Evolutionary conservation across 2,797 vertebrate species (phyloP).

Genomic region (Prionace glauca): DNA sequence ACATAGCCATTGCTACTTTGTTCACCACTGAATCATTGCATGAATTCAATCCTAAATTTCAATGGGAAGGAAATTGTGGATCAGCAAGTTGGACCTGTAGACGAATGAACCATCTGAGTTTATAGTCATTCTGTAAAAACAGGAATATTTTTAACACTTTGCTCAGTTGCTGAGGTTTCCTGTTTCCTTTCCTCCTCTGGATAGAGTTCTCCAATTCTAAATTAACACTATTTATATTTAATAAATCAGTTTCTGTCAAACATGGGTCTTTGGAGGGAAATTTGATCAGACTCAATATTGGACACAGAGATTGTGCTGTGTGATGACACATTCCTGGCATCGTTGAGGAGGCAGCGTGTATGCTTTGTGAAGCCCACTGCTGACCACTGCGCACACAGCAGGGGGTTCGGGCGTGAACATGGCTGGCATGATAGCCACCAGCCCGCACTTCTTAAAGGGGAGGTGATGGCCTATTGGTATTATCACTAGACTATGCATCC

Average conservation of each 20-base stretch:
- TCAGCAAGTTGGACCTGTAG: neutral
- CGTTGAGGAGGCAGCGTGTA: too few species aligned
- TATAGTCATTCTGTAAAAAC: neutral
- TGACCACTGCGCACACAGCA: too few species aligned
- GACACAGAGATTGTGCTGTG: too few species aligned
- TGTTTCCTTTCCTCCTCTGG: neutral
- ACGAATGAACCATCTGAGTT: neutral
- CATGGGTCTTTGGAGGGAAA: neutral
- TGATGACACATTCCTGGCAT: too few species aligned
- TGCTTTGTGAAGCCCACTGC: too few species aligned
- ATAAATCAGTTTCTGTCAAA: neutral
- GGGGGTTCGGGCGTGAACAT: too few species aligned
- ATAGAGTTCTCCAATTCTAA: neutral
- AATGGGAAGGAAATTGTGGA: neutral
- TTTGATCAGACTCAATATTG: too few species aligned
- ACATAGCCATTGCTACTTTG: neutral
- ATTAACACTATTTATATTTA: neutral
- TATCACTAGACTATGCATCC: too few species aligned
- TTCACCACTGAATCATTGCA: neutral
- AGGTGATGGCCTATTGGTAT: too few species aligned
- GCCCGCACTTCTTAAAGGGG: too few species aligned
- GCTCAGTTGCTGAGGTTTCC: neutral
- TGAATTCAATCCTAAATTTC: neutral
- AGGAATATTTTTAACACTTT: neutral
- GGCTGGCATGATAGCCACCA: too few species aligned